phyloP scores from a whole-genome alignment of 2,888 invertebrate species.

The Helobdella robusta region DNA sequence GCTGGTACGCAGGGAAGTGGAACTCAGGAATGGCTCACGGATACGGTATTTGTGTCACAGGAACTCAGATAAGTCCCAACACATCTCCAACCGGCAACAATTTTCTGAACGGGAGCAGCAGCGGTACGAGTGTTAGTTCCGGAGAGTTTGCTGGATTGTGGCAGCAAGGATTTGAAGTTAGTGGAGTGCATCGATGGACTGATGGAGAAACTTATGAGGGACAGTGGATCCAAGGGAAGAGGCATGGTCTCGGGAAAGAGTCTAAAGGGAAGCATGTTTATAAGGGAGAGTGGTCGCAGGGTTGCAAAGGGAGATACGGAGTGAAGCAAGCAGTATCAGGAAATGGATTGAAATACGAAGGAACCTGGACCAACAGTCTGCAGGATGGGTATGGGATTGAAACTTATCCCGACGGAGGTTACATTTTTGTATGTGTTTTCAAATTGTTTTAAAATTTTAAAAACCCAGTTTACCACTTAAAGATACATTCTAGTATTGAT shows the following conservation, averaged over 20 bases:
- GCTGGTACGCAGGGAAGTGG: slow-evolving; percentile 77
- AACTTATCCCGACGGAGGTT: slow-evolving; percentile 97
- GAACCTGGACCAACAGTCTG: slow-evolving; percentile 83
- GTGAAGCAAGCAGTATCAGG: slow-evolving; percentile 86
- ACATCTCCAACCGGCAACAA: too few relatives aligned
- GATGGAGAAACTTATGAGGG: slow-evolving; percentile 90
- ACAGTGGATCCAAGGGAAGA: slow-evolving; percentile 98
- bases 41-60: slow-evolving; percentile 2
- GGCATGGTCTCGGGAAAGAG: slow-evolving; percentile 95
- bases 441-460: slow-evolving; percentile 3
- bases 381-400: slow-evolving; percentile 99
- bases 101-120: slow-evolving; percentile 67
- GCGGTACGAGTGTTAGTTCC: slow-evolving; percentile 73
- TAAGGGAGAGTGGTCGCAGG: slow-evolving; percentile 95
- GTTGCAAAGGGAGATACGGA: slow-evolving; percentile 95
- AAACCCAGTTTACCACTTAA: not conserved
- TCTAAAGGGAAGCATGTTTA: slow-evolving; percentile 92
- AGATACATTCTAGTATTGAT: too few relatives aligned
- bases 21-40: slow-evolving; percentile 56
- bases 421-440: too few relatives aligned
- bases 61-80: too few relatives aligned
- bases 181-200: slow-evolving; percentile 70
- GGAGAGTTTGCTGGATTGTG: slow-evolving; percentile 98
- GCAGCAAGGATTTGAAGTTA: slow-evolving; percentile 98
- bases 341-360: slow-evolving; percentile 59